phyloP scores from a whole-genome alignment of 1,140 invertebrate species.

The Drosophila equinoxialis region DNA sequence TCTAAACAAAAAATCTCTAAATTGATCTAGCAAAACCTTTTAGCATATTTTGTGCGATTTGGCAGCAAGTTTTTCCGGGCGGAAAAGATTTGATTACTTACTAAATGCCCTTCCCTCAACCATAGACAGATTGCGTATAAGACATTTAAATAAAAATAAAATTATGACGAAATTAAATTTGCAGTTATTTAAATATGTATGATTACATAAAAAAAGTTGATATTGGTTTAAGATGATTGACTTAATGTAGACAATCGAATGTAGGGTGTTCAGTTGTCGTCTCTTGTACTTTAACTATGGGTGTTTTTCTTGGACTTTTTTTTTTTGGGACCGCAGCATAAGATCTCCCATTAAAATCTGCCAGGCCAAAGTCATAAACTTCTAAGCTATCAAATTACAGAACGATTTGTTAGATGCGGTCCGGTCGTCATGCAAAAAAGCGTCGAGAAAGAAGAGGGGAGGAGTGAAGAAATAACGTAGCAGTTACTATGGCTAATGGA shows the following conservation, averaged over 20 bases:
- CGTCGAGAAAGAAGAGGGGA: constrained; percentile 7
- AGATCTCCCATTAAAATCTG: constrained; percentile 74
- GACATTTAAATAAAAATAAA: background rate
- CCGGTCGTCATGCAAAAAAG: constrained; percentile 55
- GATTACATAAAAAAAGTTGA: background rate
- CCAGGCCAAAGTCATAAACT: constrained; percentile 77
- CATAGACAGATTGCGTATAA: background rate
- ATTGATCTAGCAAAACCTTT: constrained; percentile 81
- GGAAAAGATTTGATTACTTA: constrained; percentile 47
- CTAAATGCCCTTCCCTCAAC: background rate
- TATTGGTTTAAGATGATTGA: no score
- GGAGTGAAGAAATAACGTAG: constrained; percentile 38
- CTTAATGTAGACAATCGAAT: no score
- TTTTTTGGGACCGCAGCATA: constrained; percentile 24
- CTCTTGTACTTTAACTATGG: constrained; percentile 26
- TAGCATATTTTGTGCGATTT: constrained; percentile 82
- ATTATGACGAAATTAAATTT: no score
- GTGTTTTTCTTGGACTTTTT: constrained; percentile 3
- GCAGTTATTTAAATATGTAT: no score
- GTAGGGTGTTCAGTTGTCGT: background rate
- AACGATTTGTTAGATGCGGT: constrained; percentile 78
- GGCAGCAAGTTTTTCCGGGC: constrained; percentile 65
- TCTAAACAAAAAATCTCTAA: constrained; percentile 81
- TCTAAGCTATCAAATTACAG: constrained; percentile 81
- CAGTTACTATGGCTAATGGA: constrained; percentile 49